Base-by-base conservation (phyloP, 2,888 invertebrate species). In the Rotaria macrura region DNA sequence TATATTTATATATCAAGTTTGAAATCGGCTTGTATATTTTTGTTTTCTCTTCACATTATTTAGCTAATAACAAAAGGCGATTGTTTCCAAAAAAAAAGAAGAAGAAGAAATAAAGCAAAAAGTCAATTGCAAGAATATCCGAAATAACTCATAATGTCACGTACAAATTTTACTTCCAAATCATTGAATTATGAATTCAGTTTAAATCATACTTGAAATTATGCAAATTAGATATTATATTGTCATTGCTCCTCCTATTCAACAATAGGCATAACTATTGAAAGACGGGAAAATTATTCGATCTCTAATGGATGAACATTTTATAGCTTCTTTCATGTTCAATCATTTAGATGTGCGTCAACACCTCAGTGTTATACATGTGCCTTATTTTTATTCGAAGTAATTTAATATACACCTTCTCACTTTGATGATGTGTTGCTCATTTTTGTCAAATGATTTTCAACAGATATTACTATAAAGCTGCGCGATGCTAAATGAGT, bases 351-450 rank as follows among this genome's bases (percentile, higher is more conserved):
- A 20, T 65, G 34, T 65, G 34, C 7, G 34, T 65, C 65, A 34
- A 34, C 65, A 65, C 65, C 6, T 65, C 29, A 29, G 5, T 65
- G 57, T 34, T 65, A 65, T 65, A 65, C 57, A 34, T 65, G 34
- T 65, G 65, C 34, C 65, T 65, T 65, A 65, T 14, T 34, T 65
- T 65, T 34, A 4, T 34, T 34, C 34, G 34, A 65, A 65, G 57
- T 65, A 65, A 65, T 65, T 65, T 34, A 65, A 65, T 65, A 65
- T 65, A 65, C 57, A 65, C 57, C 57, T 65, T 65, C 57, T 34
- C 57, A 65, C 57, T 65, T 65, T 65, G 57, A 65, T 65, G 57
- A 65, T 65, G 57, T 65, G 57, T 65, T 65, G 57, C 57, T 65
- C 57, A 65, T 65, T 65, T 65, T 65, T 29, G 57, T 65, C 57